Percentiles rank a stretch among this genome's conserved stretches.
phyloP scores from a whole-genome alignment of 2,888 invertebrate genomes.

The Oasisia sp. region DNA sequence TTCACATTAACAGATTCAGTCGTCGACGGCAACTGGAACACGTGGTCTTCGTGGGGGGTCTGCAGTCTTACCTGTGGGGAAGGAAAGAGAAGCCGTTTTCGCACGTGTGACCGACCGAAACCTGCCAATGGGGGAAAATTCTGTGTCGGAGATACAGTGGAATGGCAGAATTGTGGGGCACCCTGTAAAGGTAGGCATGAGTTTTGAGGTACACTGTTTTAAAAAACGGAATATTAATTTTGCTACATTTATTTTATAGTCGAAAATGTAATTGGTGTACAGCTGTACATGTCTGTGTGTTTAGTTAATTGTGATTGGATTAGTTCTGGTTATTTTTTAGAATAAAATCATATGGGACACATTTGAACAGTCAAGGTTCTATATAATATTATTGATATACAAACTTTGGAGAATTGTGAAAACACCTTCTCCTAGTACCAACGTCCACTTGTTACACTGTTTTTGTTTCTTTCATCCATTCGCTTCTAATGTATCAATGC shows the following conservation, averaged over 20 bases:
- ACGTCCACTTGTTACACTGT: no score
- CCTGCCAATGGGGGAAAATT: conserved; percentile 32
- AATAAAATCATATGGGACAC: no score
- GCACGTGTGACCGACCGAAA: conserved; percentile 30
- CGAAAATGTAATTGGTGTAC: no score
- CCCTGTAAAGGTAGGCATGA: conserved; percentile 31
- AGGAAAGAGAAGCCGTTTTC: conserved; percentile 21
- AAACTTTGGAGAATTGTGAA: no score
- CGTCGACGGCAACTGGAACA: conserved; percentile 29
- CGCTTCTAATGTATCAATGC: no score
- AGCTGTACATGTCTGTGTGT: background rate
- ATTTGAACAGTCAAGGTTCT: no score
- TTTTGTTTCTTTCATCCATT: no score
- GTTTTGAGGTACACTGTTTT: background rate
- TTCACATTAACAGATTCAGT: background rate
- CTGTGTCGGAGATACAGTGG: conserved; percentile 25
- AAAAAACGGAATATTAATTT: background rate
- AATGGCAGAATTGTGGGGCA: conserved; percentile 21
- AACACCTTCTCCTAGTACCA: no score
- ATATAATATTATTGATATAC: no score
- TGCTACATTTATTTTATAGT: background rate
- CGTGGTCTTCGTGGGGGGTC: conserved; percentile 26
- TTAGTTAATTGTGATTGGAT: background rate
- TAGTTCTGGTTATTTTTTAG: background rate
- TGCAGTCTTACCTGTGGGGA: conserved; percentile 28